Evolutionary conservation across 2,888 invertebrate genomes (phyloP).

Genomic region (Eristalis tenax): DNA sequence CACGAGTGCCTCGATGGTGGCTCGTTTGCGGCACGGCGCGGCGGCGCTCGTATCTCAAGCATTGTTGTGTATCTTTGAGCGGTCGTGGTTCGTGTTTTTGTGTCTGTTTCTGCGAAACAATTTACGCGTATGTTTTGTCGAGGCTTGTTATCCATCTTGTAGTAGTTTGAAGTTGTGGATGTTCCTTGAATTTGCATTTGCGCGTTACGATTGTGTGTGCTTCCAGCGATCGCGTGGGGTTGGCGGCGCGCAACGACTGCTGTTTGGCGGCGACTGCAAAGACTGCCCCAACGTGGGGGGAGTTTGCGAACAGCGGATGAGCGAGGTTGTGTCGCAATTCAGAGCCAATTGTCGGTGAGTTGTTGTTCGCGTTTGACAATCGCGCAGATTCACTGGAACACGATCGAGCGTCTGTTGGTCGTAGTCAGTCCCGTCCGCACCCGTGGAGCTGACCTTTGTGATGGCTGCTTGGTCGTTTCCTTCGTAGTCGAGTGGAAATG

Average conservation of each 20-base stretch:
- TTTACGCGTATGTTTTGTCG: slow-evolving; percentile 55
- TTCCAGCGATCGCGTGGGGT: not conserved
- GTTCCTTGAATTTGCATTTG: slow-evolving; percentile 54
- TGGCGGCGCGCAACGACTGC: slow-evolving; percentile 39
- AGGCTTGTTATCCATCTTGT: slow-evolving; percentile 44
- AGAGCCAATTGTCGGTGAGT: slow-evolving; percentile 36
- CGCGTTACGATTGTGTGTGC: not conserved
- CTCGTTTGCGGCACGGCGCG: not conserved
- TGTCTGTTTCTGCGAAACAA: slow-evolving; percentile 25
- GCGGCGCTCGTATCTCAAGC: not conserved
- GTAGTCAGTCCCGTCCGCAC: not conserved
- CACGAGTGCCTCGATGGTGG: not conserved
- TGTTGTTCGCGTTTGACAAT: slow-evolving; percentile 47
- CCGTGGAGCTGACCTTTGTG: not conserved
- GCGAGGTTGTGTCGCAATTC: slow-evolving; percentile 55
- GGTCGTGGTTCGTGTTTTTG: slow-evolving; percentile 26
- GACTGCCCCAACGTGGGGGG: not conserved
- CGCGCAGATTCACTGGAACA: slow-evolving; percentile 44
- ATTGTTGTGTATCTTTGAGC: slow-evolving; percentile 39
- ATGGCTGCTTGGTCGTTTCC: not conserved
- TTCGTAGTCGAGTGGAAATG: not conserved
- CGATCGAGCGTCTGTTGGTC: slow-evolving; percentile 40
- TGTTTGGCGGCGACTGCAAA: not conserved
- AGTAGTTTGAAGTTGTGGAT: not conserved
- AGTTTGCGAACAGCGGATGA: not conserved